phyloP scores from a whole-genome alignment of 2,888 invertebrate genomes.

The Luperina nickerlii region DNA sequence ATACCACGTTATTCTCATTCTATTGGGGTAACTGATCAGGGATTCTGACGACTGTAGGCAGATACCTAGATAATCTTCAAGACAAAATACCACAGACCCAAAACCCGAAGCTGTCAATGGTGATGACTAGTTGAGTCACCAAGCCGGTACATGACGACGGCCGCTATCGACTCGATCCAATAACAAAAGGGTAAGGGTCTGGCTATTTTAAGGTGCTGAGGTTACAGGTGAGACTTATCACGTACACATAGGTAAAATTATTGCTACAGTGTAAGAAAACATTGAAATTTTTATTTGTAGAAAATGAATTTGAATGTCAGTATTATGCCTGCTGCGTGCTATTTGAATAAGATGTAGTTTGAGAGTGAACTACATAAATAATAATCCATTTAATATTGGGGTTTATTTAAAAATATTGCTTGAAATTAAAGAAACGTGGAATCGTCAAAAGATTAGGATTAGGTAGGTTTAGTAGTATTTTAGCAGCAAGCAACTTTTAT shows the following conservation, averaged over 20 bases:
- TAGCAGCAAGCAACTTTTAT: background rate
- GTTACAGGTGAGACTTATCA: background rate
- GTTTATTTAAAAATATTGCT: background rate
- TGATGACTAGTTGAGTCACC: background rate
- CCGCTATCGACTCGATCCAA: background rate
- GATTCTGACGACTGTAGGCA: background rate
- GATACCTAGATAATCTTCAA: background rate
- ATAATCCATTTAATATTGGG: background rate
- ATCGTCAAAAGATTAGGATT: background rate
- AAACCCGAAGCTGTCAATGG: background rate
- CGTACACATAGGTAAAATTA: background rate
- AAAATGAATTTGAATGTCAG: background rate
- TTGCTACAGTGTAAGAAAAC: background rate
- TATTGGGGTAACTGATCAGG: slow-evolving; percentile 2
- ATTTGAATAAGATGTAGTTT: background rate
- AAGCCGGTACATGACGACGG: background rate
- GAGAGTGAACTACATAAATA: background rate
- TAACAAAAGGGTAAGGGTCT: background rate
- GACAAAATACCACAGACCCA: background rate
- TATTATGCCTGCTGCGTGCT: background rate
- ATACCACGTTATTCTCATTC: slow-evolving; percentile 51
- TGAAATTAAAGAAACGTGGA: background rate
- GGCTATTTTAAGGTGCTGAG: background rate
- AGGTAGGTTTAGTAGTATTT: too few species aligned
- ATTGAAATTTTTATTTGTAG: too few species aligned